phyloP scores from a whole-genome alignment of 1,140 invertebrate species.

The Pemphigus obesinymphae region DNA sequence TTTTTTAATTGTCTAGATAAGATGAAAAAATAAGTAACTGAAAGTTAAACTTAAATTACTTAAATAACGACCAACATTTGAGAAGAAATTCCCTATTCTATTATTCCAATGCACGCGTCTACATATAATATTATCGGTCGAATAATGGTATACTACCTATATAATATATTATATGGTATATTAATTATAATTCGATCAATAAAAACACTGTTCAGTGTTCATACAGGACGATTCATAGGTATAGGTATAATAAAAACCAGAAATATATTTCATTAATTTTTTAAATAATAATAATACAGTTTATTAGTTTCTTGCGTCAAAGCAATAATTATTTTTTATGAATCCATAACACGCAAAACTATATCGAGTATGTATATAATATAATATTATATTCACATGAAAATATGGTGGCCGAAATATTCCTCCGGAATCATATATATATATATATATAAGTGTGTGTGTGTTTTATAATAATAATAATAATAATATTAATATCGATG shows the following conservation, averaged over 20 bases:
- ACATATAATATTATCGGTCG: no score
- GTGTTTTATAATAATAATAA: background rate
- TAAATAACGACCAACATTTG: no score
- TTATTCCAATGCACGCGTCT: no score
- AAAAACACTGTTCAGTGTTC: background rate
- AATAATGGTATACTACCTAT: no score
- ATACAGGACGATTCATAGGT: background rate
- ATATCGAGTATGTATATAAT: background rate
- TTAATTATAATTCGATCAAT: background rate
- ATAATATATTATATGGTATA: no score
- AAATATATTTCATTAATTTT: background rate
- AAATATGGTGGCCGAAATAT: background rate
- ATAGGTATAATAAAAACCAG: background rate
- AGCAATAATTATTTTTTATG: conserved; percentile 1
- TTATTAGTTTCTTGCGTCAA: background rate
- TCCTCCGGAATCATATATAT: background rate
- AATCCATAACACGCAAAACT: background rate
- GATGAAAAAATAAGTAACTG: no score
- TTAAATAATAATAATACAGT: background rate
- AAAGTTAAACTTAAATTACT: no score
- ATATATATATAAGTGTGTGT: background rate
- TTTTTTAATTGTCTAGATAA: no score
- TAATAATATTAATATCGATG: background rate
- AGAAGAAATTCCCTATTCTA: no score
- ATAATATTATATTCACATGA: background rate